Percentiles rank a stretch among this genome's conserved stretches.
Evolutionary conservation across 2,113 vertebrate genomes (phyloP).

Genomic region (Rhadina sibilatrix): DNA sequence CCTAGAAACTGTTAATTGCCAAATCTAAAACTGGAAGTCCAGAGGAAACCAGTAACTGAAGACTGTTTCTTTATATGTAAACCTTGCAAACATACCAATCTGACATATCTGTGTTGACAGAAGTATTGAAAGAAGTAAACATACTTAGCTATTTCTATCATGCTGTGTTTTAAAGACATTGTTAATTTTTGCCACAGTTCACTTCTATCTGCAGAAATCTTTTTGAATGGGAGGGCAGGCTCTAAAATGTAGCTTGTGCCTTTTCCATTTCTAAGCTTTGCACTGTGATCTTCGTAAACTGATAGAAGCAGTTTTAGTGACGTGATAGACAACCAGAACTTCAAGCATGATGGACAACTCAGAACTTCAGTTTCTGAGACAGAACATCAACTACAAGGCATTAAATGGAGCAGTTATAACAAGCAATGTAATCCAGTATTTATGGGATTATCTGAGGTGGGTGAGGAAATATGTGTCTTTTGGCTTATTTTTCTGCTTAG

Average conservation of each 20-base stretch:
- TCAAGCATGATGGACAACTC: neutral
- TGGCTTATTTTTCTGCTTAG: neutral
- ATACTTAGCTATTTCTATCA: neutral
- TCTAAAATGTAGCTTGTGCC: neutral
- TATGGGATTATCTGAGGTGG: neutral
- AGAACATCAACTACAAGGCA: conserved; percentile 11
- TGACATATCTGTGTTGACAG: neutral
- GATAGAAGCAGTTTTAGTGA: neutral
- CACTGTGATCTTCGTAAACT: neutral
- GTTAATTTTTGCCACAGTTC: neutral
- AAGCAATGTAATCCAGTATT: neutral
- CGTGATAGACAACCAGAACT: neutral
- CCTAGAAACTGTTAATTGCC: neutral
- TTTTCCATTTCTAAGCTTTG: neutral
- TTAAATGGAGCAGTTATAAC: neutral
- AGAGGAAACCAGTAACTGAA: neutral
- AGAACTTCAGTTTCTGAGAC: neutral
- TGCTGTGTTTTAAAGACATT: neutral
- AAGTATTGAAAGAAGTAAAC: neutral
- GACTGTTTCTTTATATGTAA: neutral
- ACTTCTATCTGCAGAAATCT: neutral
- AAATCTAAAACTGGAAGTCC: neutral
- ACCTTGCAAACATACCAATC: neutral
- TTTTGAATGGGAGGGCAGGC: neutral
- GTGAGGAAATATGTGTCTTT: neutral